phyloP scores from a whole-genome alignment of 2,797 vertebrate genomes.

The Epinephelus awoara region DNA sequence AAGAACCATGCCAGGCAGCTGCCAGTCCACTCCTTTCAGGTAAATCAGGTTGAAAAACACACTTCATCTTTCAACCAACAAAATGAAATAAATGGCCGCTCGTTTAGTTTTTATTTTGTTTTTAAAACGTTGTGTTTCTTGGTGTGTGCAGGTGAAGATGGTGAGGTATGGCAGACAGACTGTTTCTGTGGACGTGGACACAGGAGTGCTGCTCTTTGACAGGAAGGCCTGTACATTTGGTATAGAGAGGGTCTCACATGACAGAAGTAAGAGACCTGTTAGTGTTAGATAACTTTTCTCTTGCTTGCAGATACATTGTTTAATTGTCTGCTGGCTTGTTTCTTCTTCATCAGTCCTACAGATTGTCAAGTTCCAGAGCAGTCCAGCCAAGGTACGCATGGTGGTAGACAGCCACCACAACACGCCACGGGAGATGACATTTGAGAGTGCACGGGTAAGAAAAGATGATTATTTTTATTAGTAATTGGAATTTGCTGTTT shows the following conservation, averaged over 20 bases:
- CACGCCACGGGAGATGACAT: slow-evolving; percentile 84
- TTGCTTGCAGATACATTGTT: neutral
- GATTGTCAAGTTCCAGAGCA: slow-evolving; percentile 86
- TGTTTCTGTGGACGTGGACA: slow-evolving; percentile 85
- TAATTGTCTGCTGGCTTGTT: neutral
- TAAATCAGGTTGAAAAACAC: slow-evolving; percentile 35
- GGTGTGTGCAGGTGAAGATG: slow-evolving; percentile 84
- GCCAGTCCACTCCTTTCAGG: slow-evolving; percentile 86
- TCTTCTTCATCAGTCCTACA: slow-evolving; percentile 82
- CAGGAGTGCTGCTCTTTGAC: slow-evolving; percentile 86
- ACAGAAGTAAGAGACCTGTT: slow-evolving; percentile 81
- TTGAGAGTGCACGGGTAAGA: slow-evolving; percentile 86
- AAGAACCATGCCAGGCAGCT: slow-evolving; percentile 72
- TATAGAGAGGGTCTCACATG: slow-evolving; percentile 83
- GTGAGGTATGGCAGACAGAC: slow-evolving; percentile 85
- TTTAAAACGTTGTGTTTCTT: no score
- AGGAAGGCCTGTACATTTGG: slow-evolving; percentile 81
- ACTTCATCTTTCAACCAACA: no score
- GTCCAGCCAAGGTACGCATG: slow-evolving; percentile 84
- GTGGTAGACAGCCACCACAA: slow-evolving; percentile 84
- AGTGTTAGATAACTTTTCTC: neutral
- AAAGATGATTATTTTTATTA: neutral
- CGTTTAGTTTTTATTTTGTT: no score
- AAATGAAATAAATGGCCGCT: no score
- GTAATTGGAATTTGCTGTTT: neutral